Conservation (phyloP, 2,797 vertebrate genomes). For the Cyclopterus lumpus region DNA sequence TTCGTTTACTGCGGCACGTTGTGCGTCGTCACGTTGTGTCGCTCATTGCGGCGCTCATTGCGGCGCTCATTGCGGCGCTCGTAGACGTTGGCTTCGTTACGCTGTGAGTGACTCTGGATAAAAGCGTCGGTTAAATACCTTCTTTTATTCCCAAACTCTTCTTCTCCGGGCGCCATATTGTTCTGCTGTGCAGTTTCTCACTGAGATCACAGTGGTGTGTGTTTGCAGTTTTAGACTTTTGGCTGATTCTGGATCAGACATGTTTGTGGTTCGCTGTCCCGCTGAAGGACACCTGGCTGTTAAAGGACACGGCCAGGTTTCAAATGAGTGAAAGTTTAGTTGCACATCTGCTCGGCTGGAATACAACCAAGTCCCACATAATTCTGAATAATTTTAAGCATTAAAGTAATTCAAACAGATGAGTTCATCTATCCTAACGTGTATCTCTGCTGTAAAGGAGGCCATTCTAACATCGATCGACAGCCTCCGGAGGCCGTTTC, state of each 20-base stretch:
- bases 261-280: not conserved
- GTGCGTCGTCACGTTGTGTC: not conserved
- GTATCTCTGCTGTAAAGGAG: no score
- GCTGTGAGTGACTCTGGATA: not conserved
- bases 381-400: no score
- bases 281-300: conserved; percentile 13
- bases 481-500: not conserved
- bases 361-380: no score
- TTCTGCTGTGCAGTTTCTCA: not conserved
- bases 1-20: not conserved
- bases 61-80: no score
- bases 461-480: no score
- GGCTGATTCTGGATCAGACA: not conserved
- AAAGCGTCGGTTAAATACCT: not conserved
- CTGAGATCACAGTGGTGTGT: not conserved
- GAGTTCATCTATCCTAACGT: no score
- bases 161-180: not conserved
- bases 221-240: not conserved
- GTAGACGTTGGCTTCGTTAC: not conserved
- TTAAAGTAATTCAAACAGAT: no score
- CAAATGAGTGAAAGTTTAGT: not conserved
- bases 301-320: not conserved
- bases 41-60: no score
- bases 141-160: not conserved
- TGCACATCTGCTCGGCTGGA: no score